phyloP scores from a whole-genome alignment of 1,140 invertebrate genomes.

The Aphelenchoides besseyi region DNA sequence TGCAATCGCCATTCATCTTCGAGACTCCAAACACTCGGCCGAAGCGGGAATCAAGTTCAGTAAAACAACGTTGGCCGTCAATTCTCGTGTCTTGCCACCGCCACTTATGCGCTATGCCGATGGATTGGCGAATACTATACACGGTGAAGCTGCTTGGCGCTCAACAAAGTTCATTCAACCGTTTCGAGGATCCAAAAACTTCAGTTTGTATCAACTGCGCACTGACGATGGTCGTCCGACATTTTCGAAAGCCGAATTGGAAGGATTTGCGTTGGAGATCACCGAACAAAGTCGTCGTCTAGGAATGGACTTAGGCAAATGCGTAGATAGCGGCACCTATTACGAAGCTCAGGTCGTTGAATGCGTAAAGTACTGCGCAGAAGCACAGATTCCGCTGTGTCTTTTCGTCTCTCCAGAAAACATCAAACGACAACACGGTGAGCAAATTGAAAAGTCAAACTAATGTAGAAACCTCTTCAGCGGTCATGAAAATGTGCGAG shows the following conservation, averaged over 20 bases:
- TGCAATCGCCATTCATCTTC: not conserved
- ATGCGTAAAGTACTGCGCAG: conserved; percentile 8
- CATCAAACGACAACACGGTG: not conserved
- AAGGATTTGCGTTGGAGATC: not conserved
- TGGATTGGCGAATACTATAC: not conserved
- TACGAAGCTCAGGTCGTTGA: not conserved
- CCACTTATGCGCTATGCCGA: not conserved
- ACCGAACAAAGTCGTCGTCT: not conserved
- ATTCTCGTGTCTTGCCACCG: not conserved
- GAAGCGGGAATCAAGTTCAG: conserved; percentile 5
- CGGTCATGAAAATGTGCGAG: conserved; percentile 10
- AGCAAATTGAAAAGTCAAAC: not conserved
- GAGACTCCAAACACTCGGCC: not conserved
- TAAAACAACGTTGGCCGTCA: not conserved
- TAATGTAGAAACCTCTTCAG: not conserved
- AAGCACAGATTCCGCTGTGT: not conserved
- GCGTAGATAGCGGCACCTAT: not conserved
- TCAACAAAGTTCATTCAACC: not conserved
- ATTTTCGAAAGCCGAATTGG: not conserved
- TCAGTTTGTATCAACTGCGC: not conserved
- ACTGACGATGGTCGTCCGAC: not conserved
- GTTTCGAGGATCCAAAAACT: not conserved
- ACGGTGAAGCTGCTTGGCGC: conserved; percentile 14
- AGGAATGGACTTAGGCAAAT: not conserved
- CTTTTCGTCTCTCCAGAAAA: conserved; percentile 5